Evolutionary conservation across 2,888 invertebrate species (phyloP).

Genomic region (Anoplius nigerrimus): DNA sequence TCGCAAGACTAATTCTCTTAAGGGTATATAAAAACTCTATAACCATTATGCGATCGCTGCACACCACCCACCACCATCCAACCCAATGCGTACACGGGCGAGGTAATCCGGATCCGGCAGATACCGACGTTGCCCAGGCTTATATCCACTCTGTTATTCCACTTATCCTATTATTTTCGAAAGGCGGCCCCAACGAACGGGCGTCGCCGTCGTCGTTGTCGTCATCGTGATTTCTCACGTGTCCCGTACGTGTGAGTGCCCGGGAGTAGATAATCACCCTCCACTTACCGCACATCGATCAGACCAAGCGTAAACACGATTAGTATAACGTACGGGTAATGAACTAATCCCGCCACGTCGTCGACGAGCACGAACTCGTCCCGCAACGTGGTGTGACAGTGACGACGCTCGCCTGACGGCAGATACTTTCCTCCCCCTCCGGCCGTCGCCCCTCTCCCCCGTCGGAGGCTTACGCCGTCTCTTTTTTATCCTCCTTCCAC

Average conservation of each 20-base stretch:
- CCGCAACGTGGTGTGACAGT: conserved; percentile 17
- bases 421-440: conserved; percentile 23
- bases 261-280: conserved; percentile 48
- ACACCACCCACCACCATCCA: too few relatives aligned
- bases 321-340: conserved; percentile 64
- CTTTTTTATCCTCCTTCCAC: conserved; percentile 17
- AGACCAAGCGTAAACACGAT: conserved; percentile 64
- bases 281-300: conserved; percentile 54
- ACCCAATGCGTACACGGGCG: too few relatives aligned
- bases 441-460: conserved; percentile 20
- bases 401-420: conserved; percentile 26
- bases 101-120: too few relatives aligned
- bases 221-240: conserved; percentile 51
- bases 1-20: too few relatives aligned
- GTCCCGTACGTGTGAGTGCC: conserved; percentile 39
- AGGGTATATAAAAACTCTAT: too few relatives aligned
- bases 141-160: too few relatives aligned
- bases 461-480: conserved; percentile 7
- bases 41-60: too few relatives aligned
- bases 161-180: too few relatives aligned
- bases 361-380: conserved; percentile 59
- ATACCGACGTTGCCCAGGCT: too few relatives aligned
- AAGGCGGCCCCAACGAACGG: too few relatives aligned
- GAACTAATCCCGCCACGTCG: conserved; percentile 62
- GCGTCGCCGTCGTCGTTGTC: background rate